A percentile compares a stretch with the other conserved stretches of the same genome.
Evolutionary conservation across 2,113 vertebrate genomes (phyloP).

Genomic region (Hylia prasina): DNA sequence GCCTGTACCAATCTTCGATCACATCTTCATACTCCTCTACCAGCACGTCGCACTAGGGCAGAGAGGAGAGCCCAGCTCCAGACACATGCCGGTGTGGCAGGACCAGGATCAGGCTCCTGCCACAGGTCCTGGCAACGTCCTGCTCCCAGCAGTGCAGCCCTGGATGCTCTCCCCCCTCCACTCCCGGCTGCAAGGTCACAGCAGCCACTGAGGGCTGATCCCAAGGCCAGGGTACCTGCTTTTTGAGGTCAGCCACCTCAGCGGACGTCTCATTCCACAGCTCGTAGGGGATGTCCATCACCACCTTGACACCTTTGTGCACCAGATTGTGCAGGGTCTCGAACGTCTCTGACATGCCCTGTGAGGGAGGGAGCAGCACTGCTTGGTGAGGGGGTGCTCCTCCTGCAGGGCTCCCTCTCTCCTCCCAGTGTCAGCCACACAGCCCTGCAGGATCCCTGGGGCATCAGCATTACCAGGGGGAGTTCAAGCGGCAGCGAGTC

Average conservation of each 20-base stretch:
- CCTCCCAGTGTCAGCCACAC: fast-evolving
- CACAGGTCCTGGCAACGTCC: not conserved
- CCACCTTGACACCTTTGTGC: slow-evolving; percentile 95
- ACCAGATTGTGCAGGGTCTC: slow-evolving; percentile 94
- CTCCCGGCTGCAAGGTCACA: not conserved
- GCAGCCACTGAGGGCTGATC: fast-evolving
- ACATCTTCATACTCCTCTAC: slow-evolving; percentile 93
- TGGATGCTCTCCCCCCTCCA: not conserved
- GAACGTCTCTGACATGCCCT: slow-evolving; percentile 98
- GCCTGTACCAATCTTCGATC: slow-evolving; percentile 96
- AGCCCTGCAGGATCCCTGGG: fast-evolving
- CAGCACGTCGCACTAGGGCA: slow-evolving; percentile 85
- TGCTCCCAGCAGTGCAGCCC: fast-evolving
- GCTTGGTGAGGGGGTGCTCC: fast-evolving
- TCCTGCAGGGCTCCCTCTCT: fast-evolving
- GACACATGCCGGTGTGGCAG: fast-evolving
- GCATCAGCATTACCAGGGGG: fast-evolving
- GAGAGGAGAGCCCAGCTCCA: not conserved
- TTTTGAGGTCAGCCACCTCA: slow-evolving; percentile 95
- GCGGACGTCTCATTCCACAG: slow-evolving; percentile 98
- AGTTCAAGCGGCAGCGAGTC: fast-evolving
- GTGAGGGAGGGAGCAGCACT: slow-evolving; percentile 20
- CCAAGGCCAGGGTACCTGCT: slow-evolving; percentile 75
- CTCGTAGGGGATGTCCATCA: slow-evolving; percentile 98
- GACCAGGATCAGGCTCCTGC: not conserved